Evolutionary conservation across 2,113 vertebrate genomes (phyloP).

Genomic region (Entomyzon cyanotis): DNA sequence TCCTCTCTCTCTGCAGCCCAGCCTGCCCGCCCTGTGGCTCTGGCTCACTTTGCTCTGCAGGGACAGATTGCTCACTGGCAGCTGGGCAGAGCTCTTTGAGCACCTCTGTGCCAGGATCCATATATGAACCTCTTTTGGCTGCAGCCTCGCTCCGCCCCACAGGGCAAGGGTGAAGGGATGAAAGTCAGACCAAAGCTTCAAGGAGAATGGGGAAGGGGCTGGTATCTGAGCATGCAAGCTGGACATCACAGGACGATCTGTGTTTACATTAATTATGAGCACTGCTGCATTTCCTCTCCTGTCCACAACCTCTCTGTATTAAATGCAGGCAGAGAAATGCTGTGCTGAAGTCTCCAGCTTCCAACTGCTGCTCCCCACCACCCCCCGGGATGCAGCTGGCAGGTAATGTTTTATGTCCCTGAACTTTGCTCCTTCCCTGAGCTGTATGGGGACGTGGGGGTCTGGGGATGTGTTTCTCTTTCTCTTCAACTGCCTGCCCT

Average conservation of each 20-base stretch:
- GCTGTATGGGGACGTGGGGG: rapidly evolving
- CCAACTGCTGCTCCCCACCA: background rate
- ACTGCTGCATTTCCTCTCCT: background rate
- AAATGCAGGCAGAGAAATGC: background rate
- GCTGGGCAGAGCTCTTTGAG: background rate
- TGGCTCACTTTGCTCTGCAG: background rate
- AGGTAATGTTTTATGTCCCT: background rate
- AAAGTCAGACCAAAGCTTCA: background rate
- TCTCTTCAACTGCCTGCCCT: background rate
- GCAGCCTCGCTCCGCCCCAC: rapidly evolving
- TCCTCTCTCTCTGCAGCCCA: rapidly evolving
- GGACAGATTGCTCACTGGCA: background rate
- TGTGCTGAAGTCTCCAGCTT: rapidly evolving
- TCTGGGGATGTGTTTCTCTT: rapidly evolving
- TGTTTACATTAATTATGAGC: background rate
- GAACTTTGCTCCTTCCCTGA: background rate
- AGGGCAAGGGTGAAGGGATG: background rate
- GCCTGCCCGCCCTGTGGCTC: background rate
- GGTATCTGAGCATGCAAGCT: no score
- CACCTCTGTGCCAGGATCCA: background rate
- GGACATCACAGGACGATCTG: background rate
- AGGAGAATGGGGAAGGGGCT: background rate
- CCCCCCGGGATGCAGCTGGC: rapidly evolving
- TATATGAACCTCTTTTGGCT: background rate
- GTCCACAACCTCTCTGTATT: background rate